A percentile compares a stretch with the other conserved stretches of the same genome.
Conservation (phyloP, 2,888 invertebrate genomes). For the Rotaria macrura region DNA sequence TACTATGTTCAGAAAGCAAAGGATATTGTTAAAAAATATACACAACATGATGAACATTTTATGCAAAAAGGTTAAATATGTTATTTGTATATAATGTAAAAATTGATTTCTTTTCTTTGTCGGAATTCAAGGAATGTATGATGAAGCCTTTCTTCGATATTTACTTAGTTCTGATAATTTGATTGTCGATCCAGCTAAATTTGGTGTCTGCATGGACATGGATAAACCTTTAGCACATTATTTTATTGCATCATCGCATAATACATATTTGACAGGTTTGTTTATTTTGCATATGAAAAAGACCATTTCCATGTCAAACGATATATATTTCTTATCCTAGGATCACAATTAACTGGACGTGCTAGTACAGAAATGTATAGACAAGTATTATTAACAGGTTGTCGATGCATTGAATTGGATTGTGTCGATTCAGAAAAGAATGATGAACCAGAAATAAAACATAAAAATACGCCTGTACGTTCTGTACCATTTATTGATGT, state of each 20-base stretch:
- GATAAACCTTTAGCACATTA: conserved; percentile 93
- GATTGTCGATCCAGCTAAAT: conserved; percentile 90
- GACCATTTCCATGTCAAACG: no score
- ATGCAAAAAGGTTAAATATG: background rate
- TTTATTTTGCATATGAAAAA: background rate
- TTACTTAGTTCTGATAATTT: conserved; percentile 99
- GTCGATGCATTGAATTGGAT: conserved; percentile 90
- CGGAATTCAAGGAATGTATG: background rate
- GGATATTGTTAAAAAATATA: background rate
- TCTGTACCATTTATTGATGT: conserved; percentile 72
- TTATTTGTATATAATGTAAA: no score
- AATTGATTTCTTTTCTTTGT: background rate
- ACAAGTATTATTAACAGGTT: conserved; percentile 81
- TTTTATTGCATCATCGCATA: conserved; percentile 76
- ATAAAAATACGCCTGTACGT: conserved; percentile 91
- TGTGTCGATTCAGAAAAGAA: conserved; percentile 67
- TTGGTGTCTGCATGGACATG: conserved; percentile 83
- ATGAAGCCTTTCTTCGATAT: conserved; percentile 53
- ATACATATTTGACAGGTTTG: conserved; percentile 55
- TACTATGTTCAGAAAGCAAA: background rate
- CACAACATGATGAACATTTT: background rate
- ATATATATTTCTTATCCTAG: conserved; percentile 49
- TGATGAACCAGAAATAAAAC: conserved; percentile 82
- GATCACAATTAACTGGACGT: conserved; percentile 87
- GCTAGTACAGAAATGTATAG: conserved; percentile 92